These are phyloP conservation scores for Agriotes lineatus DNA, from an alignment of 2,888 invertebrate species.

Conservation along the genomic window DNA sequence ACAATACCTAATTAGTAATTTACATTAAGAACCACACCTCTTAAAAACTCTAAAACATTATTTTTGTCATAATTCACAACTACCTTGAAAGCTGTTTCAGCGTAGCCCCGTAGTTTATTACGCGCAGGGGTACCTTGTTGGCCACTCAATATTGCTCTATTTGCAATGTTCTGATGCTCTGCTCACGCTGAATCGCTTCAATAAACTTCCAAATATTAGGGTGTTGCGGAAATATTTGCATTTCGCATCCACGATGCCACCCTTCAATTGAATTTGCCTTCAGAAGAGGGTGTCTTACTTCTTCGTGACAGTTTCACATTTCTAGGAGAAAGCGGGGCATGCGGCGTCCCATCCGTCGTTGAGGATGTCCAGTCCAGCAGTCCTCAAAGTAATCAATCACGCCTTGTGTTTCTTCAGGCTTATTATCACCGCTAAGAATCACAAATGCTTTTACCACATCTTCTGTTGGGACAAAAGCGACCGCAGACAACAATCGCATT, in stretches of 20 bases:
- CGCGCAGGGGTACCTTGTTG: neutral
- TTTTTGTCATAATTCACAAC: neutral
- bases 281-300: neutral
- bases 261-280: neutral
- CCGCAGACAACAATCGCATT: neutral
- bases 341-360: neutral
- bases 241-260: too few species aligned
- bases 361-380: neutral
- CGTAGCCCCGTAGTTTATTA: neutral
- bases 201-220: too few species aligned
- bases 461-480: neutral
- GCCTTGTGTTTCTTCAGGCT: too few species aligned
- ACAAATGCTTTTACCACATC: neutral
- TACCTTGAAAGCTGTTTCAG: neutral
- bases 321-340: neutral
- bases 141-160: neutral
- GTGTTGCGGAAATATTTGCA: too few species aligned
- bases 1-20: neutral
- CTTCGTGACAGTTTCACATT: neutral
- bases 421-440: neutral
- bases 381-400: too few species aligned
- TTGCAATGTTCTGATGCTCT: too few species aligned
- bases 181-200: neutral
- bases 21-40: neutral
- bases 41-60: neutral